Evolutionary conservation across 2,888 invertebrate genomes (phyloP).

Genomic region (Latrodectus hesperus): DNA sequence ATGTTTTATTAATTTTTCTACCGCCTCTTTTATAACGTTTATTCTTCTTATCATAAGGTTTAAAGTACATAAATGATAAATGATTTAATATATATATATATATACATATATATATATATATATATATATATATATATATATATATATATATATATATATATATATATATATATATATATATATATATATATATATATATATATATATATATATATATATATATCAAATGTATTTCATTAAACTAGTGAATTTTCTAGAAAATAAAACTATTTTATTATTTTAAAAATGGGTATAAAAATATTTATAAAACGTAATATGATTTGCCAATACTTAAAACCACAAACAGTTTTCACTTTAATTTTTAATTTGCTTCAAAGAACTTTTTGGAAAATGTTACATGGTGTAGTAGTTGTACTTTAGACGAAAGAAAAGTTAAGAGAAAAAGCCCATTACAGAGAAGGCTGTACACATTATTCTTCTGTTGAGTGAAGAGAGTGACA

Average conservation of each 20-base stretch:
- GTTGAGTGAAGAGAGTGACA: neutral
- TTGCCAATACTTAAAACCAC: too few relatives aligned
- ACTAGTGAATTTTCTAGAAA: neutral
- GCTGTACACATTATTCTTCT: neutral
- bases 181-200: constrained; percentile 17
- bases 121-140: constrained; percentile 17
- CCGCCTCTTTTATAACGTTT: too few relatives aligned
- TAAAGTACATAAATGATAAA: too few relatives aligned
- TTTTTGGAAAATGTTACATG: neutral
- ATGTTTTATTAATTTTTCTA: too few relatives aligned
- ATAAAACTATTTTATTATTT: neutral
- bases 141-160: constrained; percentile 6
- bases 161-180: constrained; percentile 17
- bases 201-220: constrained; percentile 12
- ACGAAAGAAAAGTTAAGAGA: neutral
- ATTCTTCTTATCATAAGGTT: too few relatives aligned
- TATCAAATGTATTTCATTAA: too few relatives aligned
- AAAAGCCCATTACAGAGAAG: neutral
- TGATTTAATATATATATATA: neutral
- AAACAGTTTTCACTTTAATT: too few relatives aligned
- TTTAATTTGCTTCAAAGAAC: neutral
- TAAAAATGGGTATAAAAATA: neutral
- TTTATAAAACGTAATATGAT: neutral
- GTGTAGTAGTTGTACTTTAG: too few relatives aligned
- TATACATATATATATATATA: neutral